Evolutionary conservation across 1,140 invertebrate genomes (phyloP).

Genomic region (Neuroterus valhalla): DNA sequence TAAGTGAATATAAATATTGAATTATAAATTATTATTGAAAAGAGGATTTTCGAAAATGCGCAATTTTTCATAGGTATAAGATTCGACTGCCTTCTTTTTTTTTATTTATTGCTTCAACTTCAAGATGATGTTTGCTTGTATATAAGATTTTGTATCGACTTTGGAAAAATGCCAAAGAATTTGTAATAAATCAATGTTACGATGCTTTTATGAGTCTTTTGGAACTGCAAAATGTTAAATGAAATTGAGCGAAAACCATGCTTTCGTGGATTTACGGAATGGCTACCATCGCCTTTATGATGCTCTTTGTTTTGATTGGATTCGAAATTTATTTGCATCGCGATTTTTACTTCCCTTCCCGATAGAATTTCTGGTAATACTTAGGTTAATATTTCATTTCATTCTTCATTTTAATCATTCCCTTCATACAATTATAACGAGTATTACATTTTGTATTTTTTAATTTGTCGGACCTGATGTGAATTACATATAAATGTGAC

Average conservation of each 20-base stretch:
- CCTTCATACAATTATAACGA: too few species aligned
- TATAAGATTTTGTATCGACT: not conserved
- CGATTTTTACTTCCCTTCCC: conserved; percentile 60
- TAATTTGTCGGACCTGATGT: too few species aligned
- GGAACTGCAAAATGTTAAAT: conserved; percentile 37
- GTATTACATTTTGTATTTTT: too few species aligned
- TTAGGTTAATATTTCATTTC: not conserved
- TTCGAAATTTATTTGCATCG: conserved; percentile 64
- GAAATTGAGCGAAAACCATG: conserved; percentile 40
- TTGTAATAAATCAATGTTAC: conserved; percentile 10
- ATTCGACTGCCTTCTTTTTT: conserved; percentile 18
- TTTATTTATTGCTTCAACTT: conserved; percentile 4
- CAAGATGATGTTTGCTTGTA: not conserved
- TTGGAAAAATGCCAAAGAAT: conserved; percentile 17
- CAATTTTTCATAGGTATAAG: conserved; percentile 9
- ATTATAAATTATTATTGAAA: not conserved
- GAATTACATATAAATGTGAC: too few species aligned
- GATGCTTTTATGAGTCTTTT: conserved; percentile 30
- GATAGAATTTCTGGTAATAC: conserved; percentile 35
- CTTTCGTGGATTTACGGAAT: conserved; percentile 49
- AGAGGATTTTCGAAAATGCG: not conserved
- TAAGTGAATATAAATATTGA: not conserved
- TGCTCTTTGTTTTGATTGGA: conserved; percentile 57
- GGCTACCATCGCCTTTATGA: conserved; percentile 42
- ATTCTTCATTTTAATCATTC: too few species aligned